These are phyloP conservation scores for Nesidiocoris tenuis DNA, from an alignment of 2,888 invertebrate species.

Conservation along the genomic window DNA sequence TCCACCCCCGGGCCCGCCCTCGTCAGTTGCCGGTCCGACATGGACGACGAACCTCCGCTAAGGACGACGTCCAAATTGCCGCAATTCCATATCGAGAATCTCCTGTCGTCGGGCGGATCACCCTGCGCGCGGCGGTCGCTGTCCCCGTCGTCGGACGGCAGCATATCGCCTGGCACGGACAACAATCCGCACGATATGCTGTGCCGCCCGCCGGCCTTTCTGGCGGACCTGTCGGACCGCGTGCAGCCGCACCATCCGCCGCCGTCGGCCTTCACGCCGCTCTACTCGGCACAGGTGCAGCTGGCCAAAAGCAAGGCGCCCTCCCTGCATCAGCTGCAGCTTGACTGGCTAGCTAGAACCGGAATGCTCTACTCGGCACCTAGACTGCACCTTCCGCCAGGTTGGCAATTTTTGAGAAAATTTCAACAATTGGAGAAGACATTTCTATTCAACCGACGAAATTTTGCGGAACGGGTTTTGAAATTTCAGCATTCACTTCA, in stretches of 20 bases:
- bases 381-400: conserved; percentile 72
- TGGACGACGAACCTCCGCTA: conserved; percentile 35
- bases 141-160: conserved; percentile 28
- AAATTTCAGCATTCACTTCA: too few species aligned
- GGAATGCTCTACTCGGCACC: conserved; percentile 81
- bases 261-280: conserved; percentile 36
- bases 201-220: conserved; percentile 13
- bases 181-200: background rate
- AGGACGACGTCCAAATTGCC: conserved; percentile 17
- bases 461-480: too few species aligned
- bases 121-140: background rate
- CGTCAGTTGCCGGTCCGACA: conserved; percentile 8
- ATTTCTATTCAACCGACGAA: too few species aligned
- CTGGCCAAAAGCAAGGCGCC: conserved; percentile 20
- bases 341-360: conserved; percentile 87
- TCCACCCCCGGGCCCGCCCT: background rate
- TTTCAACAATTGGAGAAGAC: too few species aligned
- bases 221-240: conserved; percentile 12
- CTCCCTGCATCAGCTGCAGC: conserved; percentile 71
- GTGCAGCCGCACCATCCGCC: conserved; percentile 16
- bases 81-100: conserved; percentile 31
- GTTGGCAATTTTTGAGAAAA: too few species aligned
- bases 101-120: conserved; percentile 21
- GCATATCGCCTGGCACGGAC: conserved; percentile 37
- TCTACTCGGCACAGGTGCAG: conserved; percentile 36